Evolutionary conservation across 1,140 invertebrate genomes (phyloP).

Genomic region (Aphidius ervi): DNA sequence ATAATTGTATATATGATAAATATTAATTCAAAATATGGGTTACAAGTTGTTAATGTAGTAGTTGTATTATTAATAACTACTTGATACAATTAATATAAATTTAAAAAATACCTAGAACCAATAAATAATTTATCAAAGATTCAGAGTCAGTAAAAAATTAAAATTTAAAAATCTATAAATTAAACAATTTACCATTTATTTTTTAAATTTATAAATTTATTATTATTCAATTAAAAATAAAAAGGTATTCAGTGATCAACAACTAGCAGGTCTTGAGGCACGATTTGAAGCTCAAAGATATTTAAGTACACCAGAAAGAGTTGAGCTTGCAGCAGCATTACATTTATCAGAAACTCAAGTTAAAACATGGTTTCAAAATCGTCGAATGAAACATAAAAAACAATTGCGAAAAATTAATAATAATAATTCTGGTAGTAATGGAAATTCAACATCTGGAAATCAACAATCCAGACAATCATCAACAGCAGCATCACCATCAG

Average conservation of each 20-base stretch:
- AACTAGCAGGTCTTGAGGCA: conserved; percentile 90
- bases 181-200: background rate
- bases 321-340: conserved; percentile 87
- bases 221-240: conserved; percentile 9
- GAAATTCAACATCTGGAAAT: conserved; percentile 26
- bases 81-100: too few species aligned
- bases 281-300: conserved; percentile 95
- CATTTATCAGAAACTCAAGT: conserved; percentile 96
- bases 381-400: conserved; percentile 97
- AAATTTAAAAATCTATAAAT: too few species aligned
- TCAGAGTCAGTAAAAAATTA: too few species aligned
- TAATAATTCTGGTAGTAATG: conserved; percentile 32
- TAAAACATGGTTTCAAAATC: conserved; percentile 98
- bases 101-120: too few species aligned
- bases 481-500: conserved; percentile 41
- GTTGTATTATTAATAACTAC: too few species aligned
- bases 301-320: conserved; percentile 92
- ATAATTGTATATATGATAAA: too few species aligned
- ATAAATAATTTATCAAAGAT: too few species aligned
- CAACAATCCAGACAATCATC: conserved; percentile 35
- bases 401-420: conserved; percentile 72
- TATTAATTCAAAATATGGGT: too few species aligned
- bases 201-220: conserved; percentile 1
- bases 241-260: conserved; percentile 90
- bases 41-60: too few species aligned